These are phyloP conservation scores for Dioctria rufipes DNA, from an alignment of 2,888 invertebrate species.

Conservation along the genomic window DNA sequence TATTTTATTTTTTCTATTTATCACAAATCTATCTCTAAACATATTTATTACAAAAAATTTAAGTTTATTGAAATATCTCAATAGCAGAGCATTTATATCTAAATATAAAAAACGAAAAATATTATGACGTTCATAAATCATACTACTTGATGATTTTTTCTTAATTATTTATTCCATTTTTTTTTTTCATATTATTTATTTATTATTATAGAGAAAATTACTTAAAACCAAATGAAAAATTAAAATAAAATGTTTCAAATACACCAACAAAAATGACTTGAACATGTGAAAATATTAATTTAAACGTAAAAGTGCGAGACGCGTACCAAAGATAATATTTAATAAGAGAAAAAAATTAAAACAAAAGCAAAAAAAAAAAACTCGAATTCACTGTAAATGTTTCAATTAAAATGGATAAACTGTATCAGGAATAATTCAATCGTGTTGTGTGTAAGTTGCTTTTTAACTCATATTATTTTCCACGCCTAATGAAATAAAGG, in stretches of 20 bases:
- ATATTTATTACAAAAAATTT: conserved; percentile 42
- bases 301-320: not conserved
- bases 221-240: not conserved
- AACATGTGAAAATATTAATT: not conserved
- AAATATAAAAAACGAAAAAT: conserved; percentile 45
- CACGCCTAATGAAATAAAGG: no score
- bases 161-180: conserved; percentile 20
- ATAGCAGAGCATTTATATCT: conserved; percentile 43
- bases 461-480: no score
- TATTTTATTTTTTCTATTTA: conserved; percentile 41
- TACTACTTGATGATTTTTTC: not conserved
- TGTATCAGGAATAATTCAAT: not conserved
- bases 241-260: conserved; percentile 11
- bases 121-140: conserved; percentile 43
- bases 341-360: conserved; percentile 21
- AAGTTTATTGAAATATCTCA: conserved; percentile 52
- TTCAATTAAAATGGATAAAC: conserved; percentile 35
- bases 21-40: conserved; percentile 1
- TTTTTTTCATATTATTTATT: conserved; percentile 1
- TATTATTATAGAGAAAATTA: not conserved
- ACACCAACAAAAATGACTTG: conserved; percentile 33
- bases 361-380: conserved; percentile 2
- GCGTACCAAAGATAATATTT: conserved; percentile 46
- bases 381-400: conserved; percentile 32
- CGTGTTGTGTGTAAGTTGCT: conserved; percentile 30